A percentile compares a stretch with the other conserved stretches of the same genome.
Evolutionary conservation across 2,797 vertebrate species (phyloP).

Genomic region (Euthynnus affinis): DNA sequence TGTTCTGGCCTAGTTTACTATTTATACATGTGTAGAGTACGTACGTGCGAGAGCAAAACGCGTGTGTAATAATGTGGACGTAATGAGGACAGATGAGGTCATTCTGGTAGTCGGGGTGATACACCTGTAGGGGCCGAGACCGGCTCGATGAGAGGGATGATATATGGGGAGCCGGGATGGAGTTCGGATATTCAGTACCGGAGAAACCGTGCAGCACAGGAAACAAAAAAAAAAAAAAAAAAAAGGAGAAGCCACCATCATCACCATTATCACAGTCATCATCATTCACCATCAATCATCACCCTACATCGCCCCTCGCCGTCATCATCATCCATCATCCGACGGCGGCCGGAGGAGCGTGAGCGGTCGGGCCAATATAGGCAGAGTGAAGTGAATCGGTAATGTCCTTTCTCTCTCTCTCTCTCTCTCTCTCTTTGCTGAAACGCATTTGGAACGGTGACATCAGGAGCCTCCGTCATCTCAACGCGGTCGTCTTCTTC

Average conservation of each 20-base stretch:
- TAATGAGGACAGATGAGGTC: constrained; percentile 79
- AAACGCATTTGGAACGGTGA: constrained; percentile 6
- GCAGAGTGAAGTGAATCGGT: constrained; percentile 31
- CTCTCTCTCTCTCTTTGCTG: constrained; percentile 13
- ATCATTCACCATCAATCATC: constrained; percentile 62
- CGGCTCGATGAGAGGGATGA: constrained; percentile 49
- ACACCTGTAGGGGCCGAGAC: constrained; percentile 70
- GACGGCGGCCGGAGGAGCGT: constrained; percentile 19
- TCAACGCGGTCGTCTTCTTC: too few species aligned
- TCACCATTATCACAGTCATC: constrained; percentile 61
- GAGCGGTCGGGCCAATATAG: constrained; percentile 26
- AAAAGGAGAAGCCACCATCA: constrained; percentile 39
- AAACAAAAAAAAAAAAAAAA: too few species aligned
- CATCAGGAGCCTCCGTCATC: not conserved
- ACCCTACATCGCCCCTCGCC: constrained; percentile 41
- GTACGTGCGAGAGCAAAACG: constrained; percentile 32
- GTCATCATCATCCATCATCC: constrained; percentile 59
- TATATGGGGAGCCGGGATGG: constrained; percentile 42
- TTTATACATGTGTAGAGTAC: constrained; percentile 50
- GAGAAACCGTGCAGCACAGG: constrained; percentile 6
- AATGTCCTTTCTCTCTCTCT: constrained; percentile 27
- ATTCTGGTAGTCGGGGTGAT: constrained; percentile 51
- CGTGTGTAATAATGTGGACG: constrained; percentile 71
- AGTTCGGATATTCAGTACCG: constrained; percentile 40
- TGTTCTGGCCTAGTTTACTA: constrained; percentile 74